Percentiles rank a stretch among this genome's conserved stretches.
Conservation (phyloP, 2,888 invertebrate species). For the Exephanes ischioxanthus region DNA sequence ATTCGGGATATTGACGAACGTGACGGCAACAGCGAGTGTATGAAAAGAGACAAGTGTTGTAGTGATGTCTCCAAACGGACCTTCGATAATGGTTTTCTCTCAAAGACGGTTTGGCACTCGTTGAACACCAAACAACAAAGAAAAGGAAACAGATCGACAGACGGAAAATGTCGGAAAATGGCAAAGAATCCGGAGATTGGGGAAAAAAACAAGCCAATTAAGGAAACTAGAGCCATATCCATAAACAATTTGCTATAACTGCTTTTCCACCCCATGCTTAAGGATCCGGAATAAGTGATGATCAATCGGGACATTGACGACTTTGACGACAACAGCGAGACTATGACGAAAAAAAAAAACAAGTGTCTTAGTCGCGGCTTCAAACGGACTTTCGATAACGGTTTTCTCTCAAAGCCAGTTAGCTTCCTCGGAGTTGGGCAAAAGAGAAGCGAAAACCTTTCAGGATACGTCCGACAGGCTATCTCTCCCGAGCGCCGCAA, state of each 20-base stretch:
- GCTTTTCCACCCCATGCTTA: too few species aligned
- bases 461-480: neutral
- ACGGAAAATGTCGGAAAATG: neutral
- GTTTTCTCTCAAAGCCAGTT: neutral
- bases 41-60: slow-evolving; percentile 12
- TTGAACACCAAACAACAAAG: neutral
- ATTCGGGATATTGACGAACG: neutral
- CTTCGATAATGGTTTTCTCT: neutral
- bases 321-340: neutral
- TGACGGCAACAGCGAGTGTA: neutral
- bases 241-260: neutral
- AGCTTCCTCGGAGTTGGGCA: neutral
- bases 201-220: neutral
- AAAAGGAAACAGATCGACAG: neutral
- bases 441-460: neutral
- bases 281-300: neutral
- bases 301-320: neutral
- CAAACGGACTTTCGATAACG: neutral
- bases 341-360: neutral
- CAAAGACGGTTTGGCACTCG: neutral
- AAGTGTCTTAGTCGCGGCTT: neutral
- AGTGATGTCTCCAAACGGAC: neutral
- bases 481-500: neutral
- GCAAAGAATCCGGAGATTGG: neutral
- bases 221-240: neutral